Percentiles rank a stretch among this genome's conserved stretches.
These are phyloP conservation scores for Tipula confusa DNA, from an alignment of 2,888 invertebrate species.

Conservation along the genomic window DNA sequence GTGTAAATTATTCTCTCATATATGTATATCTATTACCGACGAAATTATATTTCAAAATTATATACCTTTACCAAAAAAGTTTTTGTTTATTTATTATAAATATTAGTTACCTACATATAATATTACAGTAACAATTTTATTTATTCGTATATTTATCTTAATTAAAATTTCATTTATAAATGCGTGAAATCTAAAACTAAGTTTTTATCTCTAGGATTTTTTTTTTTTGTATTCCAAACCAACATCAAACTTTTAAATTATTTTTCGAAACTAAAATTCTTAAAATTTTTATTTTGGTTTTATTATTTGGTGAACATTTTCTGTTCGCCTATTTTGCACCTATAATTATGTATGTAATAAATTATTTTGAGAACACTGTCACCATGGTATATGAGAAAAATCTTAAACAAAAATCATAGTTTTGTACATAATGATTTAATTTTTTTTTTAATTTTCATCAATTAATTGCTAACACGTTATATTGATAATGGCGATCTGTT, in stretches of 20 bases:
- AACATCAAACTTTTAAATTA: neutral
- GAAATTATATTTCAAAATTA: neutral
- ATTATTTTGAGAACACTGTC: neutral
- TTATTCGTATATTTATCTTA: slow-evolving; percentile 16
- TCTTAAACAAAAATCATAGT: too few relatives aligned
- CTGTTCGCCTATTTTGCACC: neutral
- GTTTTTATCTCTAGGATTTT: neutral
- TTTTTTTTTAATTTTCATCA: too few relatives aligned
- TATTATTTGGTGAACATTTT: neutral
- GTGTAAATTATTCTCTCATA: too few relatives aligned
- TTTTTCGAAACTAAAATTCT: neutral
- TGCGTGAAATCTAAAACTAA: neutral
- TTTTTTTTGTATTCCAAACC: neutral
- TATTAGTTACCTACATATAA: neutral
- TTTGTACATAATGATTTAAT: too few relatives aligned
- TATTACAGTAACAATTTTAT: neutral
- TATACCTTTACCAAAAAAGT: neutral
- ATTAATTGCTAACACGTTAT: too few relatives aligned
- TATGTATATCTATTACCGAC: neutral
- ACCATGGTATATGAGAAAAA: too few relatives aligned
- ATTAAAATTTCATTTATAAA: neutral
- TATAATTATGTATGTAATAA: neutral
- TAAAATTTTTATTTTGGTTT: neutral
- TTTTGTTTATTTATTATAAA: slow-evolving; percentile 15
- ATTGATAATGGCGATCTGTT: too few relatives aligned